Evolutionary conservation across 2,113 vertebrate species (phyloP), one percentile per base, ranked within the genome.

Genomic region (Delphinus delphis): DNA sequence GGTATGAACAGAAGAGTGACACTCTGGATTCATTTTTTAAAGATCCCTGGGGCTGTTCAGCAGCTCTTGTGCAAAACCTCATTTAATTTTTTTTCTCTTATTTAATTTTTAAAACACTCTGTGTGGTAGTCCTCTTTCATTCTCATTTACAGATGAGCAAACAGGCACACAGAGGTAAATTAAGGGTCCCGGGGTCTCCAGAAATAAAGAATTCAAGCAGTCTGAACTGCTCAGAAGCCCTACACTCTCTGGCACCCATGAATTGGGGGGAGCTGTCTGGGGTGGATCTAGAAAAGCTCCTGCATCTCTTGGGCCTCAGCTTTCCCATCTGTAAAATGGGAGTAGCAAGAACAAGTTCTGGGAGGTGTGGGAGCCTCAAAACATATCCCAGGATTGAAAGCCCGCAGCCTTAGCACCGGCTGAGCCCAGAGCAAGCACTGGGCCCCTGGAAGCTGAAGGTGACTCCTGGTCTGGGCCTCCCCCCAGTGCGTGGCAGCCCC

Each of bases 381-480:
- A 71, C 8, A 15, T 20, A 58, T 11, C 14, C 83, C 12, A 20
- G 31, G 44, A 20, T 18, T 26, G 31, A 33, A 76, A 28, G 5
- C 13, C 41, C 0, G 0, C 63, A 58, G 44, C 31, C 63, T 65
- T 3, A 28, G 44, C 6, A 8, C 18, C 0, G 4, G 50, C 53
- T 0, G 36, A 55, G 38, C 70, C 21, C 23, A 62, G 12, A 23
- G 33, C 18, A 28, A 11, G 60, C 82, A 33, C 88, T 10, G 0
- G 38, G 41, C 33, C 55, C 60, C 55, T 0, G 21, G 70, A 20
- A 47, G 47, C 44, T 31, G 36, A 9, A 36, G n/a, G 44, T 1
- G 8, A 9, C 33, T n/a, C 50, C 50, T 26, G 38, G 70, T 31
- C 31, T 25, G 53, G 60, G 60, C 60, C 20, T 17, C 74, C 33